Conservation (phyloP, 2,113 vertebrate species). For the Pseudorasbora parva region DNA sequence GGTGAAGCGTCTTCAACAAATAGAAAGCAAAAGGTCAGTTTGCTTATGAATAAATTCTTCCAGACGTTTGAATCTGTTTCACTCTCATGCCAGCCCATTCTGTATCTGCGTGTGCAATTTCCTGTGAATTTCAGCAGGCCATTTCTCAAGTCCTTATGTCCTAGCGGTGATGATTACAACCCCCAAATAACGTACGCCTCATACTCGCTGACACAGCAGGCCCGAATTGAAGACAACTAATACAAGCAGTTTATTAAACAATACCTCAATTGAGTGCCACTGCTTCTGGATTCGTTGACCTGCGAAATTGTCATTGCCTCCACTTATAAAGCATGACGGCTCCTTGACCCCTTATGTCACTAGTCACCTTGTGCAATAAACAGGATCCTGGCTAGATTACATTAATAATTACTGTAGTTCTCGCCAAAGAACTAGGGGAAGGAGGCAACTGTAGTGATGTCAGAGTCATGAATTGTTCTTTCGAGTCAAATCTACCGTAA, state of each 20-base stretch:
- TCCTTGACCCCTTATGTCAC: slow-evolving; percentile 18
- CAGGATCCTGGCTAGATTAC: background rate
- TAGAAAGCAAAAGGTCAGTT: slow-evolving; percentile 31
- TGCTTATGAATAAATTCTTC: slow-evolving; percentile 35
- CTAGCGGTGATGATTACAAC: slow-evolving; percentile 11
- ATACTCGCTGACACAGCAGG: background rate
- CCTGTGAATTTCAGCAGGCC: background rate
- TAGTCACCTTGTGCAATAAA: background rate
- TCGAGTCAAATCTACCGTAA: background rate
- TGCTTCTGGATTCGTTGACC: background rate
- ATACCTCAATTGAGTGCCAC: background rate
- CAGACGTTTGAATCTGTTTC: slow-evolving; percentile 11
- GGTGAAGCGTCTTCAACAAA: background rate
- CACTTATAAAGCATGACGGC: slow-evolving; percentile 2
- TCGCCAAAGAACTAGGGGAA: background rate
- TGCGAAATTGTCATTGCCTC: background rate
- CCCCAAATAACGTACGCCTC: background rate
- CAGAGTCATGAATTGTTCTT: background rate
- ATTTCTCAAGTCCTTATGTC: background rate
- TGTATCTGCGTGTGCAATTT: slow-evolving; percentile 20
- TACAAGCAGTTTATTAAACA: background rate
- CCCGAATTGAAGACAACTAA: background rate
- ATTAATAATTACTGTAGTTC: slow-evolving; percentile 4
- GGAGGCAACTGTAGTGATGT: background rate
- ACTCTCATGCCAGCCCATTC: background rate